Percentiles rank a stretch among this genome's conserved stretches.
These are phyloP conservation scores for Phalera bucephala DNA, from an alignment of 2,888 invertebrate genomes.

Conservation along the genomic window DNA sequence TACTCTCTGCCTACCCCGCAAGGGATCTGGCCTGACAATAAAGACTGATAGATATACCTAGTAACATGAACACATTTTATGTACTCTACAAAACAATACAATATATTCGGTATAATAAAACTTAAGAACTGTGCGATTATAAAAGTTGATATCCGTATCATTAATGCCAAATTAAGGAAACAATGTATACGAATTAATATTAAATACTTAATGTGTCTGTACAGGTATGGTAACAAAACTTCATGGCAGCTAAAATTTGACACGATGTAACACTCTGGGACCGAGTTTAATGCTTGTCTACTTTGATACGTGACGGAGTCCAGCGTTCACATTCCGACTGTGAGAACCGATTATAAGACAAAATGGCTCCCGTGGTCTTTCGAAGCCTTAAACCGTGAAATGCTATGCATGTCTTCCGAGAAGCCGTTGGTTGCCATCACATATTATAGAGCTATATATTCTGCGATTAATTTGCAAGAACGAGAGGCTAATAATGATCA, in stretches of 20 bases:
- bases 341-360: slow-evolving; percentile 34
- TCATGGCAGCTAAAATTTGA: slow-evolving; percentile 28
- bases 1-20: too few relatives aligned
- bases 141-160: too few relatives aligned
- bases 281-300: slow-evolving; percentile 52
- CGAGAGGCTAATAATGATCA: slow-evolving; percentile 22
- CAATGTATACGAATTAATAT: too few relatives aligned
- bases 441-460: slow-evolving; percentile 1
- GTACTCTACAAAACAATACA: too few relatives aligned
- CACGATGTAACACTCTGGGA: slow-evolving; percentile 28
- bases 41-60: too few relatives aligned
- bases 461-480: slow-evolving; percentile 5
- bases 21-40: too few relatives aligned
- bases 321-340: slow-evolving; percentile 40
- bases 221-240: slow-evolving; percentile 12
- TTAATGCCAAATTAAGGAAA: too few relatives aligned
- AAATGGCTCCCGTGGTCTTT: slow-evolving; percentile 21
- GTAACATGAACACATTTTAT: too few relatives aligned
- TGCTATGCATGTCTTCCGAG: slow-evolving; percentile 4
- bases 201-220: too few relatives aligned
- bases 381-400: slow-evolving; percentile 11
- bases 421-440: slow-evolving; percentile 10
- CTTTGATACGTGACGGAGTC: slow-evolving; percentile 38
- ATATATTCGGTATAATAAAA: too few relatives aligned
- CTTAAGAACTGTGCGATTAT: too few relatives aligned